Percentiles rank a stretch among this genome's conserved stretches.
Conservation (phyloP, 2,113 vertebrate genomes). For the Apodemus speciosus region DNA sequence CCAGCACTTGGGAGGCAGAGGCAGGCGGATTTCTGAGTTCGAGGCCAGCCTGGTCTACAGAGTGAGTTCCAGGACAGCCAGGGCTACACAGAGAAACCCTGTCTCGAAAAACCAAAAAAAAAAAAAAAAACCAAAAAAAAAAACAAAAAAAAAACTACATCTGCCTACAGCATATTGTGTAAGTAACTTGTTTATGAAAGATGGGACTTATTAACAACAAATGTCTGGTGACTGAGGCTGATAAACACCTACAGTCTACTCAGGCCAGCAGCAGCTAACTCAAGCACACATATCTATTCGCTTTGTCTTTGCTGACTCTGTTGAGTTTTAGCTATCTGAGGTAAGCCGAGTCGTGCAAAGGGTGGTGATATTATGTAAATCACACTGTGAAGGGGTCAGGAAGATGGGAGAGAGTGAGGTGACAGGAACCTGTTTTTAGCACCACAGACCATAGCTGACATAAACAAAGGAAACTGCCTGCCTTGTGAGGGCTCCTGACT, state of each 20-base stretch:
- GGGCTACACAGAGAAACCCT: too few species aligned
- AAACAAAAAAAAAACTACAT: too few species aligned
- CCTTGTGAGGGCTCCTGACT: neutral
- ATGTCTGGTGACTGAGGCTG: neutral
- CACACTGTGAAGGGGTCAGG: neutral
- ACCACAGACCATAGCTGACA: slow-evolving; percentile 28
- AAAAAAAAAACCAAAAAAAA: too few species aligned
- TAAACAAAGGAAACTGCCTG: neutral
- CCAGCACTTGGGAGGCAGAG: too few species aligned
- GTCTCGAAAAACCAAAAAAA: too few species aligned
- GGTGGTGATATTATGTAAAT: neutral
- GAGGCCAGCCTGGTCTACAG: too few species aligned
- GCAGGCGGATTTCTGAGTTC: too few species aligned
- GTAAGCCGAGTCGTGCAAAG: neutral
- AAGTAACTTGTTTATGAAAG: neutral
- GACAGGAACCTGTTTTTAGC: neutral
- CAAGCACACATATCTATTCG: neutral
- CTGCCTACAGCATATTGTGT: neutral
- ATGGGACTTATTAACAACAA: neutral
- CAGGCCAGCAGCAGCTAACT: neutral
- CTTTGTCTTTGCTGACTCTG: neutral
- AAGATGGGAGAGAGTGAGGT: neutral
- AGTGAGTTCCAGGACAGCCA: too few species aligned
- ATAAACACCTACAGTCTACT: neutral
- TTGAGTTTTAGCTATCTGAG: neutral